These are phyloP conservation scores for Tichodroma muraria DNA, from an alignment of 2,113 vertebrate species.

Conservation along the genomic window DNA sequence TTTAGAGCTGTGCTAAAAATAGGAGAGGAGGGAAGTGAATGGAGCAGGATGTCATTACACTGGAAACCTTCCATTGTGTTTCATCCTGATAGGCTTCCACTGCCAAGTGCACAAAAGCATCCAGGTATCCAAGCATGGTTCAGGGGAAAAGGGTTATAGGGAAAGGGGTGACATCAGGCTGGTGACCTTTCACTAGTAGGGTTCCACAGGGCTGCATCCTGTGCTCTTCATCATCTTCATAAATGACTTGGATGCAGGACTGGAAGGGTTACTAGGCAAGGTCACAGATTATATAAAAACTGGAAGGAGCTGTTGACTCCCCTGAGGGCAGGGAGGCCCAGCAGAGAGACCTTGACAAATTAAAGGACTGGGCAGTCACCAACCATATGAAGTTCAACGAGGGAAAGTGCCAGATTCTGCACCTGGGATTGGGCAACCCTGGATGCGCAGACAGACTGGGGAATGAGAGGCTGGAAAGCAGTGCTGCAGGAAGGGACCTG, in stretches of 20 bases:
- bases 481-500: fast-evolving
- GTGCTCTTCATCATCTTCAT: not conserved
- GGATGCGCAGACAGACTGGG: not conserved
- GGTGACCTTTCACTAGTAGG: not conserved
- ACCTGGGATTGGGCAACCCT: not conserved
- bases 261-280: no score
- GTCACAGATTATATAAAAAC: not conserved
- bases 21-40: not conserved
- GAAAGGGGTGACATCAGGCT: not conserved
- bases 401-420: not conserved
- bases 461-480: not conserved
- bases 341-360: not conserved
- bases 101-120: not conserved
- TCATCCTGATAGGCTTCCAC: not conserved
- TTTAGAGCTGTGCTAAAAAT: not conserved
- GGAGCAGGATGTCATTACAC: not conserved
- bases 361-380: not conserved
- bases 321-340: fast-evolving
- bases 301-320: not conserved
- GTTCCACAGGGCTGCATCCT: not conserved
- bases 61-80: not conserved
- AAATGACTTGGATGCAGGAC: not conserved
- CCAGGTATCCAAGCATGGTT: not conserved
- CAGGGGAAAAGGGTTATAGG: not conserved
- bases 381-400: fast-evolving